Conservation (phyloP, 2,113 vertebrate genomes). For the Mormyrus lacerda region DNA sequence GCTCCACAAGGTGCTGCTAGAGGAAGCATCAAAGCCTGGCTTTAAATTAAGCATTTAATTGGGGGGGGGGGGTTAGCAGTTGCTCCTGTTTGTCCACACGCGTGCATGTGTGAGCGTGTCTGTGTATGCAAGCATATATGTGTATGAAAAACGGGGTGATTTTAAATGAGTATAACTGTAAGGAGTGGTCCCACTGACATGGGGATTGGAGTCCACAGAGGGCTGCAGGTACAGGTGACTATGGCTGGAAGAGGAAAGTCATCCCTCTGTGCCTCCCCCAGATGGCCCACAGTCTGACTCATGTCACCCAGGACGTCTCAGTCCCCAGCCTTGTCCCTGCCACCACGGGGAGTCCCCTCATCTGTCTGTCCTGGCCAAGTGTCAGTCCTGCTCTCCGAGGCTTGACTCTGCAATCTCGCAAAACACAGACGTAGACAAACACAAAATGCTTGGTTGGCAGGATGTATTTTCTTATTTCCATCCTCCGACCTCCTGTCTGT, state of each 20-base stretch:
- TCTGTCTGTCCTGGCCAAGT: not conserved
- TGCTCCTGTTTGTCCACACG: constrained; percentile 12
- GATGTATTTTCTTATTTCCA: constrained; percentile 53
- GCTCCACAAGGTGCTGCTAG: constrained; percentile 52
- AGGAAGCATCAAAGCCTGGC: constrained; percentile 58
- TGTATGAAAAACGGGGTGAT: not conserved
- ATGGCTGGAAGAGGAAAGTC: constrained; percentile 34
- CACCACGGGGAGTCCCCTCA: not conserved
- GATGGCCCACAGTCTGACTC: constrained; percentile 36
- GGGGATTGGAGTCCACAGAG: constrained; percentile 31
- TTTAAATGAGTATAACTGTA: constrained; percentile 43
- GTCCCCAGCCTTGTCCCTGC: not conserved
- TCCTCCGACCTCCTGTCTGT: not conserved
- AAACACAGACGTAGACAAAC: constrained; percentile 55
- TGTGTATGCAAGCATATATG: constrained; percentile 3
- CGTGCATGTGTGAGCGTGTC: constrained; percentile 8
- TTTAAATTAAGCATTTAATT: constrained; percentile 60
- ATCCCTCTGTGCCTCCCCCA: constrained; percentile 19
- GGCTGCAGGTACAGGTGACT: constrained; percentile 43
- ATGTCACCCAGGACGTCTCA: not conserved
- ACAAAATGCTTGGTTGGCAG: constrained; percentile 50
- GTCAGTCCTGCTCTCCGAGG: not conserved
- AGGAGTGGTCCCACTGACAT: constrained; percentile 29
- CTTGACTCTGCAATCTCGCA: constrained; percentile 29
- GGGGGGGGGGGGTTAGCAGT: constrained; percentile 15